Base-by-base conservation (phyloP, 2,113 vertebrate genomes). In the Equus przewalskii region DNA sequence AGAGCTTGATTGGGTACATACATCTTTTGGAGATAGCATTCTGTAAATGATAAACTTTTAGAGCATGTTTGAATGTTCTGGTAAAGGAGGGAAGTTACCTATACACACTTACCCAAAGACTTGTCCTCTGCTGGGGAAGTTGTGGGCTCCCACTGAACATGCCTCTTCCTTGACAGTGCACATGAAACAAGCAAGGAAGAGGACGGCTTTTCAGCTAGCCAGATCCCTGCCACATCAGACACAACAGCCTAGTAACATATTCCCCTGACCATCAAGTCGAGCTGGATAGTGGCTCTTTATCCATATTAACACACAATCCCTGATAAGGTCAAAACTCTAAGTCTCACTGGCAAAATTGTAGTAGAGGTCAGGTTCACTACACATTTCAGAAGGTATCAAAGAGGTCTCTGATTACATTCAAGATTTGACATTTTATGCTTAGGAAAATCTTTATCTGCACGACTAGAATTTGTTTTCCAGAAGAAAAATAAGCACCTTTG, bases 81-180 rank as follows among this genome's bases (percentile, higher is more conserved):
- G 28, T 97, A 64, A 82, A 93, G 67, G 58, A 95, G 22, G 46
- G 44, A 54, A 83, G 33, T 76, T 76, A 76, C 56, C 86, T 72
- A 36, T 0, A 54, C 30, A 56, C 3, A 70, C 75, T 92, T 67
- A 87, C 44, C 33, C 64, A 44, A 24, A 87, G 24, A 95, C 46
- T n/a, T 70, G 1, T 67, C 83, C 54, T 51, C 21, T 36, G 18
- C 18, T 58, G 78, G 82, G 60, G 85, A 91, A 60, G 28, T 15
- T 28, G 7, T 60, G 28, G 30, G 22, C 69, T 89, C 79, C 56
- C 30, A 58, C 22, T 84, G n/a, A 81, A 8, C 22, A 12, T 69
- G 1, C 14, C 5, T 83, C 41, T 80, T 94, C n/a, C 41, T 19
- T 58, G 28, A n/a, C 22, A 36, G 0, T 28, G 7, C 36, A 18